A percentile compares a stretch with the other conserved stretches of the same genome.
These are phyloP conservation scores for Grallaria varia DNA, from an alignment of 2,113 vertebrate genomes.

Conservation along the genomic window DNA sequence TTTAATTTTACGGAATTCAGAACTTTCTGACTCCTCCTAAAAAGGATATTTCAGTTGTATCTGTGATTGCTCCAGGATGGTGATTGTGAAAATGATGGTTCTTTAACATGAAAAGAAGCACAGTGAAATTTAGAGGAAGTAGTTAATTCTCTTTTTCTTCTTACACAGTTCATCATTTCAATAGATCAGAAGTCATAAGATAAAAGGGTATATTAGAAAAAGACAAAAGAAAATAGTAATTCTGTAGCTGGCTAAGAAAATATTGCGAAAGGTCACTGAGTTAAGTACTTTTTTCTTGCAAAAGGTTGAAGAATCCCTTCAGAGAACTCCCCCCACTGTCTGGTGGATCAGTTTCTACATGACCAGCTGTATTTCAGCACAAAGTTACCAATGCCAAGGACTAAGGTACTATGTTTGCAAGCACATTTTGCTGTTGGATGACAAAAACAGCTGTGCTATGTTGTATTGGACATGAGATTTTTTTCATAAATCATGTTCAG, in stretches of 20 bases:
- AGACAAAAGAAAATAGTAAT: background rate
- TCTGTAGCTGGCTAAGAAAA: background rate
- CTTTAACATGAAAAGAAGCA: background rate
- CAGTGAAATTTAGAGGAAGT: background rate
- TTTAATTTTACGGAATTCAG: background rate
- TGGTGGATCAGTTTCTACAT: background rate
- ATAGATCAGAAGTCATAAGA: background rate
- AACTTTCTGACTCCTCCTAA: background rate
- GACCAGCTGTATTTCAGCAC: background rate
- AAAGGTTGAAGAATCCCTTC: background rate
- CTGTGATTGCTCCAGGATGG: background rate
- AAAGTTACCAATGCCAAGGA: background rate
- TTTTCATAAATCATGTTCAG: background rate
- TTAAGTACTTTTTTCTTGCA: background rate
- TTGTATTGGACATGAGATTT: background rate
- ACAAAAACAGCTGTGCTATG: fast-evolving
- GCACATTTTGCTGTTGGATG: background rate
- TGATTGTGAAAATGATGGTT: background rate
- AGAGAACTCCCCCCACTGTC: background rate
- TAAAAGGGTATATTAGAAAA: background rate
- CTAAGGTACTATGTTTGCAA: background rate
- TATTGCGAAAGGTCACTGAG: background rate
- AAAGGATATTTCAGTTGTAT: background rate
- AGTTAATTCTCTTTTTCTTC: background rate
- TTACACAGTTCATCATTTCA: background rate